Evolutionary conservation across 2,113 vertebrate species (phyloP).

Genomic region (Regulus satrapa): DNA sequence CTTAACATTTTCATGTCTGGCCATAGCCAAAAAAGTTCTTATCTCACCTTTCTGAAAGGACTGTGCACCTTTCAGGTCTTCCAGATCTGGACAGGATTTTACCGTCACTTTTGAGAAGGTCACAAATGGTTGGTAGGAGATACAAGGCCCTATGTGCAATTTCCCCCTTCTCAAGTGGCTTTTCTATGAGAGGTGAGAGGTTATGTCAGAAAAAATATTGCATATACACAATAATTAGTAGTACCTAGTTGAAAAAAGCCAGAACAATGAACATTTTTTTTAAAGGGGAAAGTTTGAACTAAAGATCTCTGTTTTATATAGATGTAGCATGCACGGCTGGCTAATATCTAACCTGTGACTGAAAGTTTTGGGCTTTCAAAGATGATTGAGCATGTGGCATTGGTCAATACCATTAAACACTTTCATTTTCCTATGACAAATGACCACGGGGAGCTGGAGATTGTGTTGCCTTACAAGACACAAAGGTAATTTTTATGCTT

Average conservation of each 20-base stretch:
- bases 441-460: not conserved
- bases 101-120: not conserved
- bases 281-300: not conserved
- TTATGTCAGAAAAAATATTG: not conserved
- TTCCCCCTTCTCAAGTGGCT: not conserved
- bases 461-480: slow-evolving; percentile 26
- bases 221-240: not conserved
- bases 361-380: not conserved
- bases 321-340: not conserved
- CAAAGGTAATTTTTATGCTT: slow-evolving; percentile 49
- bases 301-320: not conserved
- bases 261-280: not conserved
- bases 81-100: not conserved
- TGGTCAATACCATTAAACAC: slow-evolving; percentile 18
- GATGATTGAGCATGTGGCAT: not conserved
- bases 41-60: not conserved
- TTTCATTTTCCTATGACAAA: slow-evolving; percentile 50
- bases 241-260: not conserved
- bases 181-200: not conserved
- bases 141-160: not conserved
- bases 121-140: not conserved
- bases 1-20: not conserved
- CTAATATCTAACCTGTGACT: not conserved
- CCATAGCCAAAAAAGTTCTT: not conserved
- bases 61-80: not conserved